Conservation (phyloP, 2,113 vertebrate genomes). For the Cynocephalus volans region DNA sequence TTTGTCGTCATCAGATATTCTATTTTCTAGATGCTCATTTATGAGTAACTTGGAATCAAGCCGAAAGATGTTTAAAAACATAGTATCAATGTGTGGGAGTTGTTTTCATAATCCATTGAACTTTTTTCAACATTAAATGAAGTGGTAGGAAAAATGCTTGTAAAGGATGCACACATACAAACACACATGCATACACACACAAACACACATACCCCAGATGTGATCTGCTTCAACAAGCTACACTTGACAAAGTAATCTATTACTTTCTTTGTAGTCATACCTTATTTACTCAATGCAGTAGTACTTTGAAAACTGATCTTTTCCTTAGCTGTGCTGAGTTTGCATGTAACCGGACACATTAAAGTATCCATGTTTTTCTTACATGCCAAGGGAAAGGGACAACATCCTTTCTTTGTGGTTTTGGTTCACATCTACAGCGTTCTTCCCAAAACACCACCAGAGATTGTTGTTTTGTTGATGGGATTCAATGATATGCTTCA, state of each 20-base stretch:
- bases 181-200: not conserved
- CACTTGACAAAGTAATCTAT: constrained; percentile 44
- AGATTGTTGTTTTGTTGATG: constrained; percentile 49
- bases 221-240: constrained; percentile 35
- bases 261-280: constrained; percentile 66
- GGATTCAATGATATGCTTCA: constrained; percentile 42
- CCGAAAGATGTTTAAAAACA: constrained; percentile 25
- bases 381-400: constrained; percentile 51
- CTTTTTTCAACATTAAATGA: constrained; percentile 35
- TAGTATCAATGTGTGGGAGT: not conserved
- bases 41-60: constrained; percentile 26
- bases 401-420: constrained; percentile 70
- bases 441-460: constrained; percentile 55
- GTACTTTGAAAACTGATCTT: constrained; percentile 70
- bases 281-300: constrained; percentile 52
- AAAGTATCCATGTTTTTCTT: constrained; percentile 72
- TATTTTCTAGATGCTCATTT: constrained; percentile 21
- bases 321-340: constrained; percentile 53
- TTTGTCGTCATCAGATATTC: constrained; percentile 1
- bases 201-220: not conserved
- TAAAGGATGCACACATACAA: not conserved
- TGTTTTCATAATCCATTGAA: not conserved
- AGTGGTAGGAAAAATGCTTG: constrained; percentile 32
- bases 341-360: constrained; percentile 56
- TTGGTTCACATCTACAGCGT: constrained; percentile 20